Base-by-base conservation (phyloP, 1,140 invertebrate genomes). In the Tetragnatha versicolor region DNA sequence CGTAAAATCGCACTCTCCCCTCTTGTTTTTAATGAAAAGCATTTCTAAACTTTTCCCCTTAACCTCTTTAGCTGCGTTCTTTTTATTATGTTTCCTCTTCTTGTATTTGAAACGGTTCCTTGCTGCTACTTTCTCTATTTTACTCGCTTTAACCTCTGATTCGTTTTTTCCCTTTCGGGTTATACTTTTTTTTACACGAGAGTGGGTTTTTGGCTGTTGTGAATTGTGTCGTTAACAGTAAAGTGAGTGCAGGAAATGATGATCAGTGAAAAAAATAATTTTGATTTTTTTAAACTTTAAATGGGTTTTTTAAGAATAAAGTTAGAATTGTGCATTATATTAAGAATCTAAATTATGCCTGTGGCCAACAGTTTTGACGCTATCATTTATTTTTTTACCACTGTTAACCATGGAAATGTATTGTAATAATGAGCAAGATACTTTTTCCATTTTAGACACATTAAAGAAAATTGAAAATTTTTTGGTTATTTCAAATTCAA, bases 11-110 rank as follows among this genome's bases (percentile, higher is more conserved):
- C 70, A 55, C 51, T 75, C 70, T 39, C 58, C 63, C 58, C 37
- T 63, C 70, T 75, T 51, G 55, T 75, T 75, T 75, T 58, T 75
- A 75, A 75, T 75, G 70, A 75, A 75, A 75, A 75, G 70, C 70
- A 75, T 61, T 75, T 75, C 70, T 75, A 75, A 75, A 75, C 39
- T 75, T 33, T 35, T 47, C 37, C 29, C 37, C 42, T n/a, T n/a
- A n/a, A n/a, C 33, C 51, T 49, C 53, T 20, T 35, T 55, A 61
- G 14, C 68, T 39, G 37, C 22, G 7, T 63, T 25, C 27, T 29
- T 75, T 60, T 47, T 60, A 10, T 42, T 58, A 27, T 42, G n/a
- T n/a, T 60, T 75, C 49, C 17, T 31, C 35, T 75, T 42, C 63
- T 75, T 75, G 42, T 33, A 39, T 75, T 75, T 49, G 70, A 63